Evolutionary conservation across 1,140 invertebrate species (phyloP), one percentile per base, ranked within the genome.

Genomic region (Bombus pyrosoma): DNA sequence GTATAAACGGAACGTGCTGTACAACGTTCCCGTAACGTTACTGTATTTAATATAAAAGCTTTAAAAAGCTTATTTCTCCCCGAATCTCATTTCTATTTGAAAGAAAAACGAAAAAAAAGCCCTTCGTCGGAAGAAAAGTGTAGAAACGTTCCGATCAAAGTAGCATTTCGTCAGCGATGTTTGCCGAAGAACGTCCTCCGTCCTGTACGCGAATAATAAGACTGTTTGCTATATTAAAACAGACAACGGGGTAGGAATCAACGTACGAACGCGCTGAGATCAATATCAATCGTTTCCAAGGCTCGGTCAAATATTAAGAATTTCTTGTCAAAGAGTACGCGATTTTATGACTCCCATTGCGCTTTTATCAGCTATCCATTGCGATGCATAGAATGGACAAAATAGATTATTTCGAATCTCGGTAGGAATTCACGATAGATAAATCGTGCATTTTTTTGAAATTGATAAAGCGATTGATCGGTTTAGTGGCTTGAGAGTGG

Each of bases 251-350:
- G 10, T 1, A 34, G 12, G 53, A 41, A 43, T 62, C 80, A 34
- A 59, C 12, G 69, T 34, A 43, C 47, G 53, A 34, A 32, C 28
- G 47, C 47, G 13, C 13, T 0, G 37, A 1, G 53, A 73, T 81
- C 37, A 25, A 73, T 72, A 81, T 59, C 69, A 39, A 81, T 81
- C 53, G 69, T 69, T 81, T 62, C 3, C 39, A 34, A 62, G 18
- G 22, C 37, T 53, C 37, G 32, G 28, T 72, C 80, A 81, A 81
- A 81, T 81, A 81, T 81, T 81, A 59, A 81, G 53, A 32, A 62
- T 73, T 81, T 81, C n/a, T 73, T 81, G 25, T 81, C 80, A 81
- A 73, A 81, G 80, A 18, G 37, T 18, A 34, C n/a, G 39, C 47
- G n/a, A 59, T 39, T 41, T 73, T 81, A 81, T 81, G 53, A 73